Base-by-base conservation (phyloP, 2,797 vertebrate genomes). In the Pangasius larnaudii region DNA sequence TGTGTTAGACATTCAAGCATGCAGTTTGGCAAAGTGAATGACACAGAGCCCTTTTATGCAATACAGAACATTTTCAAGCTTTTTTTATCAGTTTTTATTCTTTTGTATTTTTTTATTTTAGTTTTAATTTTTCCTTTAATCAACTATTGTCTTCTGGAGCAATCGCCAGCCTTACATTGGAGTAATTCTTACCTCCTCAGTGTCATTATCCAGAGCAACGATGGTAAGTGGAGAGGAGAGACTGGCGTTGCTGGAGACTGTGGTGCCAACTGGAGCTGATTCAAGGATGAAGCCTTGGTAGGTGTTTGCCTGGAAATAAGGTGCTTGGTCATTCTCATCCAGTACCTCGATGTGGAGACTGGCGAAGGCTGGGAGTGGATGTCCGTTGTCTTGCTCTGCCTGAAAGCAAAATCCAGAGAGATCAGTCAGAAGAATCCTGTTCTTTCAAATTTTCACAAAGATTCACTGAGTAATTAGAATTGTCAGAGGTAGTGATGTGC, bases 371-470 rank as follows among this genome's bases (percentile, higher is more conserved):
- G 99, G 99, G 39, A 99, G 97, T 3, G 99, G 99, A 85, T 99
- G 99, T 0, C 98, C 98, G 0, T 99, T 99, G 94, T 99, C 97
- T 93, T 99, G 99, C 89, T 99, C 98, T 61, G 98, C 99, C 99
- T 99, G 61, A 49, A 61, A 84, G 27, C 59, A 78, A 49, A 88
- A 65, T 85, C 27, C 22, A 82, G 18, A 79, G 39, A 53, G 11
- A 59, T 65, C 19, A 65, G 33, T 67, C 33, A 39, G 42, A 71
- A 63, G 27, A 49, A 9, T 63, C 22, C 63, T 5, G 13, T 49
- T 46, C 7, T 80, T 10, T 59, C 22, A 80, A 39, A 59, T 79
- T 79, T 56, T 5, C 30, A 14, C 19, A 27, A 36, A 81, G 56
- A 81, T 63, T 65, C 18, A 19, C 19, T 33, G 9, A 51, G 42